Conservation (phyloP, 2,113 vertebrate species). For the Salvelinus sp. region DNA sequence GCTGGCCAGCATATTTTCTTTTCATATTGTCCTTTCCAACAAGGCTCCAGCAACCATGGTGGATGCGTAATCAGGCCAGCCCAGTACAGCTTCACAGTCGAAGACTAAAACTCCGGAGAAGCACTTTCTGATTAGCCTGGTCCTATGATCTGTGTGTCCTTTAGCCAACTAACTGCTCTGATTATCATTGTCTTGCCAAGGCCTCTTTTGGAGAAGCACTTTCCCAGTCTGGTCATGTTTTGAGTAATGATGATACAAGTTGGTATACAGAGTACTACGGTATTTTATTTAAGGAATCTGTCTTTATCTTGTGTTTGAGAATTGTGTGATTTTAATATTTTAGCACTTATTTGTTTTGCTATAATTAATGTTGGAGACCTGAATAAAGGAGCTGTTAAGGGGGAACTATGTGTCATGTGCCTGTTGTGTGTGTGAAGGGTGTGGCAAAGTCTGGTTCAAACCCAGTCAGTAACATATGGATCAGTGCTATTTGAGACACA, state of each 20-base stretch:
- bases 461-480: background rate
- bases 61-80: no score
- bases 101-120: no score
- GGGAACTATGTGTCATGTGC: background rate
- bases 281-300: conserved; percentile 57
- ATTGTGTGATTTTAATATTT: conserved; percentile 50
- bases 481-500: background rate
- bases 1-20: no score
- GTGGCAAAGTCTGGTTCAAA: background rate
- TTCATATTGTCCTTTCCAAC: no score
- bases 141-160: no score
- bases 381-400: conserved; percentile 65
- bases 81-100: no score
- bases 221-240: conserved; percentile 58
- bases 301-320: conserved; percentile 43
- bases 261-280: conserved; percentile 8
- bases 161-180: no score
- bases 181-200: conserved; percentile 10
- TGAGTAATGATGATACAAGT: conserved; percentile 27
- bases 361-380: conserved; percentile 68
- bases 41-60: no score
- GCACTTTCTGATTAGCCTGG: no score
- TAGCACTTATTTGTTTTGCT: conserved; percentile 47
- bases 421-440: no score
- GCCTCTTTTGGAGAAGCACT: conserved; percentile 58